phyloP scores from a whole-genome alignment of 2,113 vertebrate genomes.

The Xiphias gladius region DNA sequence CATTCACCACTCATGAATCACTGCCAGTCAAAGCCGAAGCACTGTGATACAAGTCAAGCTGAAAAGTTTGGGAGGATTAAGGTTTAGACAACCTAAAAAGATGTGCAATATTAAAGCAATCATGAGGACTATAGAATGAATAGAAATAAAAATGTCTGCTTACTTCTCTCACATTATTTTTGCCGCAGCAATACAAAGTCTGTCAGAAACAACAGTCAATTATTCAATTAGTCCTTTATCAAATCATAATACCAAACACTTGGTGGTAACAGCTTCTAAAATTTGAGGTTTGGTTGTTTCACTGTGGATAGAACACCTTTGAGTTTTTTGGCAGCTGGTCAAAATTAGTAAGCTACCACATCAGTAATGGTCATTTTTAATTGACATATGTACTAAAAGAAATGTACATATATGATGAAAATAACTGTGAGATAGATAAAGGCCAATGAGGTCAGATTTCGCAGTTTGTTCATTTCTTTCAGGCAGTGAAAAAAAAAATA shows the following conservation, averaged over 20 bases:
- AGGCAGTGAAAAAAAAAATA: slow-evolving; percentile 14
- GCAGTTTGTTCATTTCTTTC: slow-evolving; percentile 23
- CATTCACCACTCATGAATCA: slow-evolving; percentile 61
- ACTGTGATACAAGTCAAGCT: not conserved
- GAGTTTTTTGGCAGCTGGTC: not conserved
- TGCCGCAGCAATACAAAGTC: not conserved
- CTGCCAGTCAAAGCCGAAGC: slow-evolving; percentile 15
- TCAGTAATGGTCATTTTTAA: not conserved
- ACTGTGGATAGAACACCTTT: not conserved
- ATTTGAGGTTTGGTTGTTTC: not conserved
- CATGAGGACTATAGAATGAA: not conserved
- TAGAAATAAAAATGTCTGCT: not conserved
- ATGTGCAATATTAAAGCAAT: not conserved
- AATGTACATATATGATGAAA: not conserved
- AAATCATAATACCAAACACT: slow-evolving; percentile 1
- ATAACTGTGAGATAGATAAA: not conserved
- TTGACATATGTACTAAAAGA: not conserved
- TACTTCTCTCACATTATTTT: not conserved
- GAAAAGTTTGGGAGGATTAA: not conserved
- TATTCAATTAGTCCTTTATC: not conserved
- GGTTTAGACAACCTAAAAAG: not conserved
- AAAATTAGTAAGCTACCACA: not conserved
- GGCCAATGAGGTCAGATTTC: not conserved
- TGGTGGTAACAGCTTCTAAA: not conserved
- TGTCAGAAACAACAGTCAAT: not conserved